Percentiles rank a stretch among this genome's conserved stretches.
Evolutionary conservation across 2,797 vertebrate species (phyloP).

Genomic region (Acanthopagrus latus): DNA sequence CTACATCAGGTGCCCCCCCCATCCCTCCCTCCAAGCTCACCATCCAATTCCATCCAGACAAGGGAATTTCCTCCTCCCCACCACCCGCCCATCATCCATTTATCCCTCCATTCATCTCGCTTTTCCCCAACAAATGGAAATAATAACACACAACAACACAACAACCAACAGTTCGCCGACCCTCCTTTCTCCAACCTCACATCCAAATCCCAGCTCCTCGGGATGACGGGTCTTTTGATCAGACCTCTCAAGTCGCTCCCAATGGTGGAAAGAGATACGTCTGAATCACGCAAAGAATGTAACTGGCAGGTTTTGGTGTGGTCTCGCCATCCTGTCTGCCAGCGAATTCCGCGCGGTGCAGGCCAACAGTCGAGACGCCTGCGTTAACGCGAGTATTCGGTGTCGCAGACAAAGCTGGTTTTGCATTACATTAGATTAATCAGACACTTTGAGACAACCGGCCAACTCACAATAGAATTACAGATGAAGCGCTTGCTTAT

Average conservation of each 20-base stretch:
- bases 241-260: conserved; percentile 69
- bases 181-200: conserved; percentile 54
- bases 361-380: conserved; percentile 75
- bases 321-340: conserved; percentile 81
- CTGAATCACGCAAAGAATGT: conserved; percentile 82
- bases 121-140: conserved; percentile 80
- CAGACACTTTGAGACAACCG: conserved; percentile 82
- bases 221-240: conserved; percentile 76
- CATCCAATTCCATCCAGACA: conserved; percentile 82
- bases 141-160: conserved; percentile 84
- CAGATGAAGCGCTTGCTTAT: conserved; percentile 79
- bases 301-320: conserved; percentile 80
- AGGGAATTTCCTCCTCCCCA: conserved; percentile 81
- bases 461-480: conserved; percentile 81
- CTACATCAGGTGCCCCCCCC: conserved; percentile 81
- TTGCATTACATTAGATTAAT: conserved; percentile 81
- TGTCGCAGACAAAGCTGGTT: conserved; percentile 81
- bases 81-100: conserved; percentile 79
- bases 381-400: conserved; percentile 72
- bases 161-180: conserved; percentile 69
- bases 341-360: conserved; percentile 71
- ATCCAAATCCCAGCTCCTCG: conserved; percentile 69
- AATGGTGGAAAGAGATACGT: conserved; percentile 76
- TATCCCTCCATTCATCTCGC: conserved; percentile 81
- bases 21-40: conserved; percentile 73